Evolutionary conservation across 2,888 invertebrate genomes (phyloP).

Genomic region (Agriotes lineatus): DNA sequence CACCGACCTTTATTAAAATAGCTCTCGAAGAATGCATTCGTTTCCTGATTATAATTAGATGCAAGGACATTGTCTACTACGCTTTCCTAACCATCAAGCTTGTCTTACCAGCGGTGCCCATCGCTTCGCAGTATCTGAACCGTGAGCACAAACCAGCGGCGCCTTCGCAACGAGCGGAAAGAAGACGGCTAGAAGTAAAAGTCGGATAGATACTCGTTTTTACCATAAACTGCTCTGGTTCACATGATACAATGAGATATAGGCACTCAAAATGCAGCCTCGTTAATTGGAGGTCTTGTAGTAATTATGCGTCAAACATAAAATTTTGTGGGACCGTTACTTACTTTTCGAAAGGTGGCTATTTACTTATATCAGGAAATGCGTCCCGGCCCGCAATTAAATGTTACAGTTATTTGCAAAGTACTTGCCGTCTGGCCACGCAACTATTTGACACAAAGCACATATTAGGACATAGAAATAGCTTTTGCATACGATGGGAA

Average conservation of each 20-base stretch:
- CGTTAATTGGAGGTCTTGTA: conserved; percentile 33
- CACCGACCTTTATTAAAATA: conserved; percentile 33
- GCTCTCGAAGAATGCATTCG: conserved; percentile 25
- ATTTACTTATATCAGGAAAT: conserved; percentile 30
- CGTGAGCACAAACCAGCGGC: conserved; percentile 23
- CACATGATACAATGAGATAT: conserved; percentile 38
- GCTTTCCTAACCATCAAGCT: conserved; percentile 33
- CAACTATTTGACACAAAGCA: conserved; percentile 6
- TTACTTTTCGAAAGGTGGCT: conserved; percentile 28
- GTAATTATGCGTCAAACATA: conserved; percentile 30
- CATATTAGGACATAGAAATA: no score
- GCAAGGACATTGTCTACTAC: conserved; percentile 37
- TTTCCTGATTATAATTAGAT: conserved; percentile 40
- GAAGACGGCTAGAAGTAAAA: conserved; percentile 28
- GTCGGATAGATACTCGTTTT: conserved; percentile 28
- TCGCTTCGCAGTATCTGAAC: conserved; percentile 19
- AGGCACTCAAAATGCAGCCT: conserved; percentile 29
- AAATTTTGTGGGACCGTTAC: conserved; percentile 30
- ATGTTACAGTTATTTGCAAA: conserved; percentile 21
- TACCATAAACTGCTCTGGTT: conserved; percentile 38
- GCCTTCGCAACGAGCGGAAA: conserved; percentile 27
- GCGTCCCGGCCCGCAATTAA: conserved; percentile 12
- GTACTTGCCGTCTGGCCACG: not conserved
- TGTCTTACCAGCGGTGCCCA: conserved; percentile 18
- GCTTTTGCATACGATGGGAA: no score